Base-by-base conservation (phyloP, 2,888 invertebrate genomes). In the Oscheius sp. region DNA sequence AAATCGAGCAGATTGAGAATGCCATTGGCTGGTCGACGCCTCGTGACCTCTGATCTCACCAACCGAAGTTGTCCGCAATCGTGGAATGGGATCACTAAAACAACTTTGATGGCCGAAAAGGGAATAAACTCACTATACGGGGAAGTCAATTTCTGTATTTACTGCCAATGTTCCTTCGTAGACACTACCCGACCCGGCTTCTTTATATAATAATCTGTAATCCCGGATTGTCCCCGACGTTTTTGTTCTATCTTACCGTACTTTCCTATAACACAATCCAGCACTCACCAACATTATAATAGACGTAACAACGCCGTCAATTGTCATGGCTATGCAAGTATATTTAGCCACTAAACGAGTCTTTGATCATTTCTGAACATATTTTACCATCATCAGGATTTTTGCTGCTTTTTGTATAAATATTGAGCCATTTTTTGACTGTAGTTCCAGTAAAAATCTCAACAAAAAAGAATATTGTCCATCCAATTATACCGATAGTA, bases 251-350 rank as follows among this genome's bases (percentile, higher is more conserved):
- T 18, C 41, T 56, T 43, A 53, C 53, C 69, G 55, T 23, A 69
- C 52, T 55, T 52, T 56, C 6, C 27, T 55, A 18, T 55, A 69
- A 21, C 55, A 55, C 21, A 69, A 7, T 13, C 35, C 55, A 12
- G 69, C 69, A 2, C 55, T 69, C 1, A 52, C 13, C 7, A 71
- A 23, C 61, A 71, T 46, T n/a, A 71, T 49, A 49, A 59, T 2
- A 6, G 53, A 46, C 9, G 71, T 71, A 7, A 71, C n/a, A 16
- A 25, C 27, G 29, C 71, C 71, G 46, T 71, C 71, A 0, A 46
- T 61, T 7, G 52, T 7, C 71, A 71, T 71, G 0, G 71, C 71
- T n/a, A 71, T 71, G 45, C 49, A 61, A 5, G 71, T 49, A 23
- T 71, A 71, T 71, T 52, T 45, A 25, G 71, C 71, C 18, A 71